Base-by-base conservation (phyloP, 2,797 vertebrate genomes). In the Coracias cyanogaster region DNA sequence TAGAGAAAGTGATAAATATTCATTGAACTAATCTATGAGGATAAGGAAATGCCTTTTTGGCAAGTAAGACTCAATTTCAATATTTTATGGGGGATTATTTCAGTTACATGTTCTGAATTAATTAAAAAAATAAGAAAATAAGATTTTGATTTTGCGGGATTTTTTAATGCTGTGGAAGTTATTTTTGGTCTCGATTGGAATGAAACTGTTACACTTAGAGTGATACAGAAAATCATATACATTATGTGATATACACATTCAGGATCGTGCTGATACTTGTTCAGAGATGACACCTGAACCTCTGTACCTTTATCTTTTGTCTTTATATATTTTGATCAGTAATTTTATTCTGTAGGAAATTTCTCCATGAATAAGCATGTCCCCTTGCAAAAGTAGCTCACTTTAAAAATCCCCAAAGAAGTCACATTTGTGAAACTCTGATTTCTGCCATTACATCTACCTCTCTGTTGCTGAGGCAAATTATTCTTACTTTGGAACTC, bases 51-150 rank as follows among this genome's bases (percentile, higher is more conserved):
- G 12, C 76, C 86, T 61, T 90, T 96, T 97, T 96, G 86, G 46
- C 74, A 95, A 95, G 77, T 69, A 94, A 96, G 66, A 84, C 89
- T 87, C 77, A 91, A 97, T 95, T 95, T 90, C 45, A 96, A 37
- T 93, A 96, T 96, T 97, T 98, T 96, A 96, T 74, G 76, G 71
- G 24, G 91, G 90, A 96, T 98, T 97, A 96, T 94, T 97, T 97
- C 84, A 74, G 91, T 92, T 90, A 83, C 92, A 82, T 77, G 48
- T 95, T 96, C 95, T 89, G 94, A 97, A 96, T 97, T 96, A 82
- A 87, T 93, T 88, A 48, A 57, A 43, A 66, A 83, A 76, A 78
- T 13, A 72, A 92, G 10, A 76, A 87, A 57, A 41, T 7, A 37
- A 49, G 12, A 57, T 43, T 78, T 92, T 6, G 8, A 39, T 78